These are phyloP conservation scores for Drosophila anceps DNA, from an alignment of 2,888 invertebrate species.

Conservation along the genomic window DNA sequence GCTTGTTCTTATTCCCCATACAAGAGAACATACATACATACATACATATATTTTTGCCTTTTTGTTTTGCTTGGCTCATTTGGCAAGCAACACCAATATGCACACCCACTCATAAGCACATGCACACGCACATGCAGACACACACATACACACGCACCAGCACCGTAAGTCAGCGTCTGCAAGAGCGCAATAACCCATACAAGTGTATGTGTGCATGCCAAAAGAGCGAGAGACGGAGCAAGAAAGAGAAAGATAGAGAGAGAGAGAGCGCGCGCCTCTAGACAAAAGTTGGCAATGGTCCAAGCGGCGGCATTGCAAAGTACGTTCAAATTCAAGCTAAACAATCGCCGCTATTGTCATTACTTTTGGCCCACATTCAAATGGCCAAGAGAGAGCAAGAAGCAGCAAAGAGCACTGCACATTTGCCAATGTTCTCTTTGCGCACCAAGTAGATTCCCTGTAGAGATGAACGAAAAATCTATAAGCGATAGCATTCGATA, in stretches of 20 bases:
- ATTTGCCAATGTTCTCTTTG: slow-evolving; percentile 44
- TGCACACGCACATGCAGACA: slow-evolving; percentile 40
- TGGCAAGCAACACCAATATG: slow-evolving; percentile 59
- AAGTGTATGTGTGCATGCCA: slow-evolving; percentile 23
- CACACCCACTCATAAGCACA: slow-evolving; percentile 36
- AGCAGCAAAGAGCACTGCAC: slow-evolving; percentile 41
- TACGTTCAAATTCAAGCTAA: slow-evolving; percentile 57
- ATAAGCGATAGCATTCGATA: slow-evolving; percentile 24
- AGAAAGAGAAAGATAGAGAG: slow-evolving; percentile 10
- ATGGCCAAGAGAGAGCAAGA: slow-evolving; percentile 44
- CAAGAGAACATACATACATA: slow-evolving; percentile 14
- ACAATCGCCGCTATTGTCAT: slow-evolving; percentile 77
- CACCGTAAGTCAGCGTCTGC: slow-evolving; percentile 31
- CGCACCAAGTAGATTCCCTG: slow-evolving; percentile 45
- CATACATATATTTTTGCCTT: slow-evolving; percentile 64
- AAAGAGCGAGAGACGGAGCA: slow-evolving; percentile 10
- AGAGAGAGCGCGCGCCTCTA: slow-evolving; percentile 25
- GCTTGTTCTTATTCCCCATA: slow-evolving; percentile 33
- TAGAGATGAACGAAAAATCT: slow-evolving; percentile 34
- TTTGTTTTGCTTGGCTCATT: slow-evolving; percentile 80
- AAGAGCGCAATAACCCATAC: slow-evolving; percentile 33
- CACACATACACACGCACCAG: slow-evolving; percentile 20
- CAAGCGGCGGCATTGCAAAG: slow-evolving; percentile 46
- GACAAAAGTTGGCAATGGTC: slow-evolving; percentile 50
- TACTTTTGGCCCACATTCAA: slow-evolving; percentile 78